Conservation (phyloP, 1,140 invertebrate species). For the Macrosteles quadrilineatus region DNA sequence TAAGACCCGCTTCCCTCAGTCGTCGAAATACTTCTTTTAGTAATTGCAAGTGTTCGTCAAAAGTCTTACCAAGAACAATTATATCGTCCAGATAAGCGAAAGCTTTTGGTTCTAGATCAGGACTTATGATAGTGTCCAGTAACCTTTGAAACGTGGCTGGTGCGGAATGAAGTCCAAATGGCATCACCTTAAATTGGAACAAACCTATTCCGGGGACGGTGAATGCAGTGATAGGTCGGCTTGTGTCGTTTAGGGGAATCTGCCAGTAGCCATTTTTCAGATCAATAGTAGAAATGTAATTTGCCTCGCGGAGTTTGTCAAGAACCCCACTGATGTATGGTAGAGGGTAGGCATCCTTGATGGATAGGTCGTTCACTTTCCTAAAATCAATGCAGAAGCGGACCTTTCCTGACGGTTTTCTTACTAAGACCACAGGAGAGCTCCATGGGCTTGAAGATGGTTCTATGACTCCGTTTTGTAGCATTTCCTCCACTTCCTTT, state of each 20-base stretch:
- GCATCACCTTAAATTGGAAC: constrained; percentile 46
- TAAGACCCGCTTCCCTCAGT: constrained; percentile 42
- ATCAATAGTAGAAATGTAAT: constrained; percentile 44
- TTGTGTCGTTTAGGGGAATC: not conserved
- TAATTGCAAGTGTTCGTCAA: constrained; percentile 41
- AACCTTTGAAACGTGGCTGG: constrained; percentile 43
- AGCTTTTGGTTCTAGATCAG: constrained; percentile 22
- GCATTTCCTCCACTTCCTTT: constrained; percentile 42
- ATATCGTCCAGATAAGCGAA: constrained; percentile 45
- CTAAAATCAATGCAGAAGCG: constrained; percentile 55
- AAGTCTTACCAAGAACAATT: constrained; percentile 36
- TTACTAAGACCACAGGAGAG: constrained; percentile 44
- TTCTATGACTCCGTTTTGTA: constrained; percentile 48
- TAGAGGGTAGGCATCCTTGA: constrained; percentile 43
- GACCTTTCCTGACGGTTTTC: constrained; percentile 51
- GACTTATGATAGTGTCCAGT: constrained; percentile 40
- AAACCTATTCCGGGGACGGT: constrained; percentile 40
- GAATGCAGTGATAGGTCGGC: constrained; percentile 35
- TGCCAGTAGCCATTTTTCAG: constrained; percentile 45
- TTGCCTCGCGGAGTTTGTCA: constrained; percentile 43
- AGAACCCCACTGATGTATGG: constrained; percentile 45
- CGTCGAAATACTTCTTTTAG: constrained; percentile 39
- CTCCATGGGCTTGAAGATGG: constrained; percentile 51
- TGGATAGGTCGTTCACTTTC: constrained; percentile 50
- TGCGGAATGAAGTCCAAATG: constrained; percentile 48